Percentiles rank a stretch among this genome's conserved stretches.
These are phyloP conservation scores for Hybognathus amarus DNA, from an alignment of 2,797 vertebrate species.

Conservation along the genomic window DNA sequence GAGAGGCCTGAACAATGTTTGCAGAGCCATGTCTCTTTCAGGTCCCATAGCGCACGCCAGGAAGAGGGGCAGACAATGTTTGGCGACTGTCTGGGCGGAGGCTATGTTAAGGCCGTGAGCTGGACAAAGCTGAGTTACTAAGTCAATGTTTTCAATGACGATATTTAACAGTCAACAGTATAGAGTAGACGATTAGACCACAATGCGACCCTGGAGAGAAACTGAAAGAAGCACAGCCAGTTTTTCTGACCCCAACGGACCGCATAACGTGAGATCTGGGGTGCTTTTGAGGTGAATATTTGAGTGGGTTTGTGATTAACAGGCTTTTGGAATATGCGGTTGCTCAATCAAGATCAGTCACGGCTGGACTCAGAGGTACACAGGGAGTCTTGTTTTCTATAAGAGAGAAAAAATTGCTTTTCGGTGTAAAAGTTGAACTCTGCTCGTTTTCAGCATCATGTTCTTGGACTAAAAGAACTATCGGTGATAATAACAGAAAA, in stretches of 20 bases:
- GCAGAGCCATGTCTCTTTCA: constrained; percentile 54
- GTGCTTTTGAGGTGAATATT: constrained; percentile 30
- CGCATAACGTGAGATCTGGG: constrained; percentile 41
- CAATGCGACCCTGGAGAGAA: constrained; percentile 44
- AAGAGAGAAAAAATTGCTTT: constrained; percentile 31
- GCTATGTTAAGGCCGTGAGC: constrained; percentile 45
- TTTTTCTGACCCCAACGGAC: constrained; percentile 37
- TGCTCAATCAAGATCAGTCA: constrained; percentile 32
- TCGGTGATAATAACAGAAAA: neutral
- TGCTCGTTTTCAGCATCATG: neutral
- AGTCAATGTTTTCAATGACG: constrained; percentile 56
- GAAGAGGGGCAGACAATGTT: constrained; percentile 61
- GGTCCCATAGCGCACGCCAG: constrained; percentile 50
- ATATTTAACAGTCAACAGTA: constrained; percentile 54
- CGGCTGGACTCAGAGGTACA: constrained; percentile 40
- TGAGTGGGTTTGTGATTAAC: constrained; percentile 36
- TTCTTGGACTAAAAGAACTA: neutral
- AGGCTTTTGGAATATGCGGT: constrained; percentile 22
- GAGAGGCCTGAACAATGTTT: constrained; percentile 53
- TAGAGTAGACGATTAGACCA: constrained; percentile 30
- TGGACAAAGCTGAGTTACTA: constrained; percentile 50
- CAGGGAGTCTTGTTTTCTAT: constrained; percentile 31
- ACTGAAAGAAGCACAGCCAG: constrained; percentile 37
- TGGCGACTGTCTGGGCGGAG: constrained; percentile 62
- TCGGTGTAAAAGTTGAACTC: constrained; percentile 26